A percentile compares a stretch with the other conserved stretches of the same genome.
These are phyloP conservation scores for Diploscapter pachys DNA, from an alignment of 1,140 invertebrate species.

Conservation along the genomic window DNA sequence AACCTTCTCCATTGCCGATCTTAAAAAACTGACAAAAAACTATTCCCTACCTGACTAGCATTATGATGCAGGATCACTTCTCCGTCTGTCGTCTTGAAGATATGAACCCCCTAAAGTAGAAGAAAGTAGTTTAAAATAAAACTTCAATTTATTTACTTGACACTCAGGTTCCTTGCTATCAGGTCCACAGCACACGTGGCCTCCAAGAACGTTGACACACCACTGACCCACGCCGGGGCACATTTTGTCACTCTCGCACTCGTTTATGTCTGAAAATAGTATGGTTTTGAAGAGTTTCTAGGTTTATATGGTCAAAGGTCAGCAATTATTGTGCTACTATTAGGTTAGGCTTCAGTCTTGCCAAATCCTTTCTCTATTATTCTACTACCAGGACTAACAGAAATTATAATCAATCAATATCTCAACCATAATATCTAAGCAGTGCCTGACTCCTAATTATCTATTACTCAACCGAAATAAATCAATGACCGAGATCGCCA, in stretches of 20 bases:
- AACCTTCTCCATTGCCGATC: too few species aligned
- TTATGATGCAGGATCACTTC: conserved; percentile 11
- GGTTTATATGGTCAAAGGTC: too few species aligned
- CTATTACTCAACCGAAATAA: too few species aligned
- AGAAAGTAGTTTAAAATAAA: neutral
- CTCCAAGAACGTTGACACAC: conserved; percentile 46
- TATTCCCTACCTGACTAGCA: neutral
- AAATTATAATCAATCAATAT: neutral
- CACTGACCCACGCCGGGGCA: conserved; percentile 46
- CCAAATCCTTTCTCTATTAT: too few species aligned
- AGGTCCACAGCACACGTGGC: conserved; percentile 42
- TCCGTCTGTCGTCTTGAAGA: conserved; percentile 20
- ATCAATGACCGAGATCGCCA: conserved; percentile 28
- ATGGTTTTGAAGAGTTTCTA: too few species aligned
- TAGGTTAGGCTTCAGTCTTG: too few species aligned
- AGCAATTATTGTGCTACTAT: too few species aligned
- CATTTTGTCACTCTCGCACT: conserved; percentile 44
- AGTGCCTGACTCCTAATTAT: too few species aligned
- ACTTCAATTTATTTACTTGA: conserved; percentile 27
- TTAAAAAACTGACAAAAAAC: too few species aligned
- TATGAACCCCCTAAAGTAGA: conserved; percentile 12
- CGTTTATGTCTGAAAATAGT: conserved; percentile 43
- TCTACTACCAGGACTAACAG: neutral
- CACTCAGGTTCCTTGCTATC: conserved; percentile 43
- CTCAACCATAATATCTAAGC: too few species aligned